Evolutionary conservation across 2,888 invertebrate species (phyloP).

Genomic region (Blastobasis lacticolella): DNA sequence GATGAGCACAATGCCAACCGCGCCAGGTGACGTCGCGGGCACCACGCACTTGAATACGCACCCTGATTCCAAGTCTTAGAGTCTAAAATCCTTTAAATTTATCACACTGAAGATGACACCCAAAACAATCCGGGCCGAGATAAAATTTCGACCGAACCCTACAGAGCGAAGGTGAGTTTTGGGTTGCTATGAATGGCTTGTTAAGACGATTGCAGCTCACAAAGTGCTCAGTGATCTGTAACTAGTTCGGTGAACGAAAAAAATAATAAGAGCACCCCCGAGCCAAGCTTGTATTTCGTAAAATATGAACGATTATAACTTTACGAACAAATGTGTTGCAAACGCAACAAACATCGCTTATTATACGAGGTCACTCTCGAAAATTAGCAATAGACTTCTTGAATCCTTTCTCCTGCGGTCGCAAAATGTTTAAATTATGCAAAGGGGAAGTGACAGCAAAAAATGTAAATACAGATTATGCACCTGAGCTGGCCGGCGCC

Average conservation of each 20-base stretch:
- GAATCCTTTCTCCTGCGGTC: constrained; percentile 24
- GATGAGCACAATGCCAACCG: constrained; percentile 47
- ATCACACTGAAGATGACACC: constrained; percentile 22
- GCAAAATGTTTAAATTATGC: constrained; percentile 67
- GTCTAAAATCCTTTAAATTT: constrained; percentile 10
- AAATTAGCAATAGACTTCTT: not conserved
- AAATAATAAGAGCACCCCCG: constrained; percentile 25
- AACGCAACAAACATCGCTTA: no score
- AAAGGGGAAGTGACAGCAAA: constrained; percentile 67
- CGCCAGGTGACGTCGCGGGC: constrained; percentile 52
- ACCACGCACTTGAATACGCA: constrained; percentile 20
- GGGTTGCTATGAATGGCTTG: constrained; percentile 17
- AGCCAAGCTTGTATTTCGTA: no score
- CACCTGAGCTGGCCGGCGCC: constrained; percentile 48
- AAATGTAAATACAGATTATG: constrained; percentile 66
- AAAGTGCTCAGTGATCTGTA: constrained; percentile 62
- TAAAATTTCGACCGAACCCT: constrained; percentile 36
- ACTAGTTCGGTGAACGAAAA: constrained; percentile 56
- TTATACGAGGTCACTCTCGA: no score
- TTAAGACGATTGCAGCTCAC: constrained; percentile 50
- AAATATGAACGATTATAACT: no score
- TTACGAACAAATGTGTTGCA: no score
- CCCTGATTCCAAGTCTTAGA: constrained; percentile 16
- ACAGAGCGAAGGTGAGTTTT: constrained; percentile 31
- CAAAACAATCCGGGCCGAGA: constrained; percentile 23